These are phyloP conservation scores for Drosophila gaucha DNA, from an alignment of 2,888 invertebrate genomes.

Conservation along the genomic window DNA sequence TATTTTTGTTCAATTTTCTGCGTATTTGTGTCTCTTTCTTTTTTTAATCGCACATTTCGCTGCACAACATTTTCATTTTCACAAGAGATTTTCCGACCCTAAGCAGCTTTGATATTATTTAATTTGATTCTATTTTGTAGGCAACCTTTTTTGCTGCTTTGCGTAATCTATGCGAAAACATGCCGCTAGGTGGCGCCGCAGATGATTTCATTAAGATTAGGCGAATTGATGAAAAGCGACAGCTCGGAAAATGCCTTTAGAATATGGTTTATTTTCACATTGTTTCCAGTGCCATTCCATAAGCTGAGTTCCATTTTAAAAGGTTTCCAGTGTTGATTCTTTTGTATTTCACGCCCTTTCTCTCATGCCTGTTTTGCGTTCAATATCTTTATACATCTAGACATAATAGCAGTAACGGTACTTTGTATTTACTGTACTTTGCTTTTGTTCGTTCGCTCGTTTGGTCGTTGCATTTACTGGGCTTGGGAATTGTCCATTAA, in stretches of 20 bases:
- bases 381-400: slow-evolving; percentile 3
- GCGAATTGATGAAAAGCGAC: slow-evolving; percentile 43
- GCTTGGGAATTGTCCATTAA: slow-evolving; percentile 77
- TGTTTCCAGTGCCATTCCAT: slow-evolving; percentile 1
- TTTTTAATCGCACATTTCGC: slow-evolving; percentile 66
- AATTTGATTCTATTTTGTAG: slow-evolving; percentile 52
- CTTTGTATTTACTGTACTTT: slow-evolving; percentile 53
- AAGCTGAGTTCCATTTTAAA: too few relatives aligned
- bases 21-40: slow-evolving; percentile 30
- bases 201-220: slow-evolving; percentile 58
- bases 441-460: slow-evolving; percentile 26
- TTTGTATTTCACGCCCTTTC: slow-evolving; percentile 6
- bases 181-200: slow-evolving; percentile 40
- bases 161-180: slow-evolving; percentile 56
- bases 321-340: slow-evolving; percentile 11
- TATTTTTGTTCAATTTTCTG: slow-evolving; percentile 60
- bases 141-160: slow-evolving; percentile 37
- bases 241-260: slow-evolving; percentile 4
- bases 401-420: slow-evolving; percentile 42
- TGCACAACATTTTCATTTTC: slow-evolving; percentile 54
- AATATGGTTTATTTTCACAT: not conserved
- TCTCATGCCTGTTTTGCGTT: slow-evolving; percentile 1
- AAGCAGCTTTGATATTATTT: slow-evolving; percentile 74
- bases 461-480: slow-evolving; percentile 37
- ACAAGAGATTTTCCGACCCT: slow-evolving; percentile 33